Evolutionary conservation across 2,113 vertebrate species (phyloP).

Genomic region (Ornithorhynchus anatinus): DNA sequence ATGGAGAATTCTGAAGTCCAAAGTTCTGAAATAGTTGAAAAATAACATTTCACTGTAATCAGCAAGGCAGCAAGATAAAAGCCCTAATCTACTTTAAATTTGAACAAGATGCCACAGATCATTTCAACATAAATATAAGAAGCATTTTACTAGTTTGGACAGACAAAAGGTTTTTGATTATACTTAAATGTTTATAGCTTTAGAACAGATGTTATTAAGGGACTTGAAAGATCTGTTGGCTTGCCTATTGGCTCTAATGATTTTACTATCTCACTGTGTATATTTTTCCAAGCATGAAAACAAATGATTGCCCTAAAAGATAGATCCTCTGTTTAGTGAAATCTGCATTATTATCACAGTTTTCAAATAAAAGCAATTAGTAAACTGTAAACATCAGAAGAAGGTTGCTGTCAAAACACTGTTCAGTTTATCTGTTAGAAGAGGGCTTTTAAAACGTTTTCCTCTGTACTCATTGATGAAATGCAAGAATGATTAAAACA

Average conservation of each 20-base stretch:
- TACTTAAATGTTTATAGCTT: background rate
- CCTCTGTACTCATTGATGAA: background rate
- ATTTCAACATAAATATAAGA: slow-evolving; percentile 19
- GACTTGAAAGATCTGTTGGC: background rate
- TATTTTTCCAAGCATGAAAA: slow-evolving; percentile 2
- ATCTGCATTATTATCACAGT: background rate
- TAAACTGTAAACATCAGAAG: slow-evolving; percentile 11
- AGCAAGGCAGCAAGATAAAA: slow-evolving; percentile 14
- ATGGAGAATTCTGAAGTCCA: background rate
- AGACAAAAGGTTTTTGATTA: slow-evolving; percentile 12
- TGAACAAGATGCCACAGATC: slow-evolving; percentile 7
- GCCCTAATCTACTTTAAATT: slow-evolving; percentile 13
- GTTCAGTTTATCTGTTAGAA: background rate
- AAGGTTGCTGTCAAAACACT: slow-evolving; percentile 23
- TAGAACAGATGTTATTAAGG: slow-evolving; percentile 7
- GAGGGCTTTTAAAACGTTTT: background rate
- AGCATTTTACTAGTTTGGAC: background rate
- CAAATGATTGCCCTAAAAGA: slow-evolving; percentile 9
- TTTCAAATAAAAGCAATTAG: slow-evolving; percentile 16
- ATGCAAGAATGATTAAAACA: background rate
- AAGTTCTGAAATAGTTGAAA: background rate
- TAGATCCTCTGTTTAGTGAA: background rate
- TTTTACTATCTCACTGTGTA: background rate
- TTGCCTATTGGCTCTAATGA: background rate
- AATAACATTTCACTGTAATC: slow-evolving; percentile 4